Evolutionary conservation across 2,797 vertebrate genomes (phyloP).

Genomic region (Cryptoprocta ferox): DNA sequence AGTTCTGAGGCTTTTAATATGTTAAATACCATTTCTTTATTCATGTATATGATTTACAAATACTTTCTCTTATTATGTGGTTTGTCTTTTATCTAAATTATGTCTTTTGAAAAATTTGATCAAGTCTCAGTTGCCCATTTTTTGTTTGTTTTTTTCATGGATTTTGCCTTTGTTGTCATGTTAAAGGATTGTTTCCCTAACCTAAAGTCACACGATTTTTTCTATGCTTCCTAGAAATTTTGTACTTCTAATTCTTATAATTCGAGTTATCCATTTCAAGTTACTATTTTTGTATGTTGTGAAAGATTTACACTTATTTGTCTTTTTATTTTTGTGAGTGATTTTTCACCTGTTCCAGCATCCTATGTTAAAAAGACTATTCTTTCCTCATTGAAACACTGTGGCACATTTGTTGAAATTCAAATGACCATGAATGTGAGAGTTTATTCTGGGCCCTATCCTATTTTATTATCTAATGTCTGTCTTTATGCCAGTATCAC

Average conservation of each 20-base stretch:
- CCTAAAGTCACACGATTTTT: background rate
- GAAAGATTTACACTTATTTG: background rate
- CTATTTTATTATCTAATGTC: background rate
- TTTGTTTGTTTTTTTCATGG: background rate
- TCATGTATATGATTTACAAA: background rate
- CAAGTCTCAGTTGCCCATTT: background rate
- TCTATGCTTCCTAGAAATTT: background rate
- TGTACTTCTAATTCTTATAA: background rate
- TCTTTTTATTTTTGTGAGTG: background rate
- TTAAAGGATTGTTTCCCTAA: background rate
- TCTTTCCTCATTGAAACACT: background rate
- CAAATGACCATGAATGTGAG: background rate
- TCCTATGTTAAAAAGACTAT: background rate
- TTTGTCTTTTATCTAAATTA: background rate
- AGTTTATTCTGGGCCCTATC: background rate
- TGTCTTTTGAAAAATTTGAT: background rate
- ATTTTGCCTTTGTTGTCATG: background rate
- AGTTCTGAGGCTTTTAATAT: constrained; percentile 2
- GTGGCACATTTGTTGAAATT: background rate
- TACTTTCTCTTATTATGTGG: background rate
- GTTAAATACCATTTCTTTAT: background rate
- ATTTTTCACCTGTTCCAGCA: background rate
- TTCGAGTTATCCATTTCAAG: background rate
- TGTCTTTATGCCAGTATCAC: no score
- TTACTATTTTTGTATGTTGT: background rate